Evolutionary conservation across 2,888 invertebrate genomes (phyloP), one percentile per base, ranked within the genome.

Genomic region (Andrena camellia): DNA sequence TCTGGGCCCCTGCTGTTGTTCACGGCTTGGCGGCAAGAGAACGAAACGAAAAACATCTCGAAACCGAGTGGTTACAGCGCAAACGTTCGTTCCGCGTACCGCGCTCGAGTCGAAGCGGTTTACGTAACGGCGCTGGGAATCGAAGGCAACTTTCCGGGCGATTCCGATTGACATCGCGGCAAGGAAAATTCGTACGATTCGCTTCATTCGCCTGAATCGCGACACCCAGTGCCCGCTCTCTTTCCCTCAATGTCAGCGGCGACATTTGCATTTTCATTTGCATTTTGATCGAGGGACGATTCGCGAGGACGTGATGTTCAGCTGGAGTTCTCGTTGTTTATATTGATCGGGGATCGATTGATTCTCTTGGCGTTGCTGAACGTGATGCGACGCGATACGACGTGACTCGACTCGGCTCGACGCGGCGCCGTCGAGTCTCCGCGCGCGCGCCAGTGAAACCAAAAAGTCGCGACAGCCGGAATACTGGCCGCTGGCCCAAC

Each of bases 341-440:
- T 52, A n/a, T n/a, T 2, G 52, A 8, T 20, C 52, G 52, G 20
- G 52, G 42, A 42, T 4, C 42, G 42, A 17, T 42, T 17, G 42
- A 17, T 42, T 17, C 42, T 17, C 4, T 17, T 4, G 13, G 17
- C 42, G 42, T 42, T 42, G 42, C 13, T 17, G 17, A 17, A 42
- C 42, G 42, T 4, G 42, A 17, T 4, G 13, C 42, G 42, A 42
- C 42, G 35, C 0, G 35, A 13, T 35, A 13, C 10, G 35, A 35
- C 35, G 42, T 42, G 42, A 42, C 42, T 42, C 13, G 42, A 42
- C 31, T 60, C 10, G 23, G 0, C 29, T 20, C 62, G 33, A 6
- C 64, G 64, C 68, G 54, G 68, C 57, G 68, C 68, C 57, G 68
- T 35, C 68, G 31, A 31, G 68, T 33, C 54, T 57, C 26, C 50